Evolutionary conservation across 1,140 invertebrate genomes (phyloP).

Genomic region (Panagrolaimus sp.): DNA sequence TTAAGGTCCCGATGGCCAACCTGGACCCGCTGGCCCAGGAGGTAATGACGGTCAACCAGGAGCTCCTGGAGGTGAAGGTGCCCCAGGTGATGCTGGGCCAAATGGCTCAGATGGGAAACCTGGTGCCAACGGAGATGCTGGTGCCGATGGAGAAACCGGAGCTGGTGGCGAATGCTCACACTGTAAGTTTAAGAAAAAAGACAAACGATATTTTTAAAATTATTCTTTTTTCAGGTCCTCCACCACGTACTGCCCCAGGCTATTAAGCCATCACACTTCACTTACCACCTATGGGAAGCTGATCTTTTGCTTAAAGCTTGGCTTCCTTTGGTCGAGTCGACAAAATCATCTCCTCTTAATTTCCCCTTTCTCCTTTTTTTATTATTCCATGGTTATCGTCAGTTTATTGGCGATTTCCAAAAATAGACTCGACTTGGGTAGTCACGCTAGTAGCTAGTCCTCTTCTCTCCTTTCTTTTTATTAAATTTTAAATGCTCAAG

Average conservation of each 20-base stretch:
- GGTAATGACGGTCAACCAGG: conserved; percentile 6
- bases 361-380: too few species aligned
- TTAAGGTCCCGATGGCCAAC: not conserved
- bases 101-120: conserved; percentile 28
- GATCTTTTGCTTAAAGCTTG: too few species aligned
- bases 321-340: too few species aligned
- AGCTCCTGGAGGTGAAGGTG: conserved; percentile 19
- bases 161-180: conserved; percentile 6
- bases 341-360: too few species aligned
- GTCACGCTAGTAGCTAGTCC: too few species aligned
- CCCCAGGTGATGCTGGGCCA: conserved; percentile 32
- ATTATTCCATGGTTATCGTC: too few species aligned
- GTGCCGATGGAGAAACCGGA: conserved; percentile 24
- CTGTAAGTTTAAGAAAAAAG: not conserved
- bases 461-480: too few species aligned
- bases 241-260: conserved; percentile 15
- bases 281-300: too few species aligned
- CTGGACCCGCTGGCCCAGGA: not conserved
- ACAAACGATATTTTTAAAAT: not conserved
- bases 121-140: conserved; percentile 30
- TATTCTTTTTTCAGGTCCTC: conserved; percentile 7
- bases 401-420: too few species aligned
- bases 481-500: too few species aligned
- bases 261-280: conserved; percentile 22
- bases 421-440: too few species aligned